Evolutionary conservation across 2,888 invertebrate species (phyloP).

Genomic region (Hypercompe scribonia): DNA sequence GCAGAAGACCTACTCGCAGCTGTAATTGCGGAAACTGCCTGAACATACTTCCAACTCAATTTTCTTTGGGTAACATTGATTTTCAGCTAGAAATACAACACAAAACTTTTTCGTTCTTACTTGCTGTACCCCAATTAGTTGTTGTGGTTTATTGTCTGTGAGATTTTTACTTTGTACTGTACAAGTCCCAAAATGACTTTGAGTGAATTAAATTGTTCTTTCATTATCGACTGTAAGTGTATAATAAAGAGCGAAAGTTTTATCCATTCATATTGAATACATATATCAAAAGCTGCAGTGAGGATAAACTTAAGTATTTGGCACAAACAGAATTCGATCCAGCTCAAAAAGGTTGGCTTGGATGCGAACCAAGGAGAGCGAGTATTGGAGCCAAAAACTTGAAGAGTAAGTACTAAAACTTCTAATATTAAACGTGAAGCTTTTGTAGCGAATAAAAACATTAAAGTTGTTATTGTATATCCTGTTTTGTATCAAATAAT

Average conservation of each 20-base stretch:
- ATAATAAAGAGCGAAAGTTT: neutral
- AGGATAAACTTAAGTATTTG: constrained; percentile 31
- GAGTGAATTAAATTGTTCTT: neutral
- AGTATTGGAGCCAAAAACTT: constrained; percentile 25
- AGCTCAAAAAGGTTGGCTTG: constrained; percentile 33
- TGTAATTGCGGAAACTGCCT: constrained; percentile 65
- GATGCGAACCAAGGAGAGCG: constrained; percentile 38
- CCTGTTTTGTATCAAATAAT: constrained; percentile 22
- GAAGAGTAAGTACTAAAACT: constrained; percentile 10
- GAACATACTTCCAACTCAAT: constrained; percentile 61
- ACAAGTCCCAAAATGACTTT: neutral
- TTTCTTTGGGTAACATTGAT: constrained; percentile 56
- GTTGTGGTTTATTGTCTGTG: neutral
- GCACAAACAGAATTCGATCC: constrained; percentile 31
- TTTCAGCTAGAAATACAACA: constrained; percentile 39
- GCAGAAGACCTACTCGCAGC: constrained; percentile 65
- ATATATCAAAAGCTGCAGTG: constrained; percentile 19
- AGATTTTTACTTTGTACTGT: neutral
- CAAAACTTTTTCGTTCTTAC: constrained; percentile 22
- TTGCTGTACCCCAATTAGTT: neutral
- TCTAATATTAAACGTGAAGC: neutral
- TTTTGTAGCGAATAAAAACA: neutral
- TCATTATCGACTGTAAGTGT: neutral
- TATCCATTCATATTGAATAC: neutral
- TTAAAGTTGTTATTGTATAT: neutral